Evolutionary conservation across 37 sponge, comb jelly and placozoan species (phyloP).

Genomic region (Petrosia ficiformis): DNA sequence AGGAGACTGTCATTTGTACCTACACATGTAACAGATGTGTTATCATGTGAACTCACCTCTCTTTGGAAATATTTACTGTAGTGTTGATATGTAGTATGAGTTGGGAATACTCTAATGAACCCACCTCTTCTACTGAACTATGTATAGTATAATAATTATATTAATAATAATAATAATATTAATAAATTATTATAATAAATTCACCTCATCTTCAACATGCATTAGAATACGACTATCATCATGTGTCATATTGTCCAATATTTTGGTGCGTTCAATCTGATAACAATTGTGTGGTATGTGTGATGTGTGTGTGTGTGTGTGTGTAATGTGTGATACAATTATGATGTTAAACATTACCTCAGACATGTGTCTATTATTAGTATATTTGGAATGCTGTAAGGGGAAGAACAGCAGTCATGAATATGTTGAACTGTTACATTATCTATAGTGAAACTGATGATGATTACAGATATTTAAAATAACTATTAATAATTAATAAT

Average conservation of each 20-base stretch:
- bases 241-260: slow-evolving; percentile 82
- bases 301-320: background rate
- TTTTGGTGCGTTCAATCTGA: slow-evolving; percentile 43
- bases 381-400: too few relatives aligned
- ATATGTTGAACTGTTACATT: too few relatives aligned
- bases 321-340: too few relatives aligned
- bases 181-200: background rate
- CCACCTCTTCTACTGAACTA: slow-evolving; percentile 66
- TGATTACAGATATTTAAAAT: too few relatives aligned
- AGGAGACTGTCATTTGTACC: too few relatives aligned
- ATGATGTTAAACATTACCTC: too few relatives aligned
- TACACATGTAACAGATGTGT: background rate
- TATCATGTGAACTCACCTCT: slow-evolving; percentile 38
- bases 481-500: too few relatives aligned
- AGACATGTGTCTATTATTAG: too few relatives aligned
- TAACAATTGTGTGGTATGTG: background rate
- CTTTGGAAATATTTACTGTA: slow-evolving; percentile 74
- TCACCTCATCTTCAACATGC: slow-evolving; percentile 90
- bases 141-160: background rate
- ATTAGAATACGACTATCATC: slow-evolving; percentile 84
- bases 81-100: slow-evolving; percentile 6
- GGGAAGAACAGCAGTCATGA: too few relatives aligned
- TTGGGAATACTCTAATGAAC: slow-evolving; percentile 81
- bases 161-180: background rate
- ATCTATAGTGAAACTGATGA: too few relatives aligned